A percentile compares a stretch with the other conserved stretches of the same genome.
Conservation (phyloP, 2,888 invertebrate species). For the Papilio demoleus region DNA sequence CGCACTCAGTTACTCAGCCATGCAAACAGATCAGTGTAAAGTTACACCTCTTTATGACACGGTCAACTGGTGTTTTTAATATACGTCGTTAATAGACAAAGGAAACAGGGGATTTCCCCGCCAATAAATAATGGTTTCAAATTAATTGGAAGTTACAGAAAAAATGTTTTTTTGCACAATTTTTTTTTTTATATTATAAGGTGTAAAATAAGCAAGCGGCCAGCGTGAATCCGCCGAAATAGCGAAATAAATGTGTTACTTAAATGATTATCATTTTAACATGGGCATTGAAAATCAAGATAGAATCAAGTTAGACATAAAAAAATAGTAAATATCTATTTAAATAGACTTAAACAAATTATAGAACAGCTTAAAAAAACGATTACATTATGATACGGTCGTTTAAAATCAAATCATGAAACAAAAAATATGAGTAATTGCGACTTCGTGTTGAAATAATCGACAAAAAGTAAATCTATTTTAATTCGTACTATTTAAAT, state of each 20-base stretch:
- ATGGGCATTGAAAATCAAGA: background rate
- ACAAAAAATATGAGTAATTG: slow-evolving; percentile 3
- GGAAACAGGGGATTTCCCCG: slow-evolving; percentile 16
- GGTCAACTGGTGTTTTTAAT: background rate
- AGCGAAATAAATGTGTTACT: too few relatives aligned
- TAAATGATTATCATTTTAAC: too few relatives aligned
- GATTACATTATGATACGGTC: background rate
- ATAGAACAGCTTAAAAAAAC: background rate
- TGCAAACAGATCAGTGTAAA: slow-evolving; percentile 27
- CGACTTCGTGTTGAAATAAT: background rate
- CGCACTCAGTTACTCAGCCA: slow-evolving; percentile 24
- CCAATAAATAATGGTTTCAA: background rate
- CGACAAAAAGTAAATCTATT: background rate
- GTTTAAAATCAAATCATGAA: background rate
- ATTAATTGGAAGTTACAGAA: too few relatives aligned
- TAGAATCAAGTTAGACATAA: background rate
- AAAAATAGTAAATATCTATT: background rate
- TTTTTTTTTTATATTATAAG: too few relatives aligned
- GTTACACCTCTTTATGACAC: slow-evolving; percentile 16
- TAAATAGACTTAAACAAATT: background rate
- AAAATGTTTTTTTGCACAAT: too few relatives aligned
- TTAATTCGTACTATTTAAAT: slow-evolving; percentile 4
- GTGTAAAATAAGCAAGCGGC: too few relatives aligned
- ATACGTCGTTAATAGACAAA: background rate
- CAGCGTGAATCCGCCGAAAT: too few relatives aligned